Evolutionary conservation across 2,113 vertebrate species (phyloP), one percentile per base, ranked within the genome.

Genomic region (Tragelaphus imberbis): DNA sequence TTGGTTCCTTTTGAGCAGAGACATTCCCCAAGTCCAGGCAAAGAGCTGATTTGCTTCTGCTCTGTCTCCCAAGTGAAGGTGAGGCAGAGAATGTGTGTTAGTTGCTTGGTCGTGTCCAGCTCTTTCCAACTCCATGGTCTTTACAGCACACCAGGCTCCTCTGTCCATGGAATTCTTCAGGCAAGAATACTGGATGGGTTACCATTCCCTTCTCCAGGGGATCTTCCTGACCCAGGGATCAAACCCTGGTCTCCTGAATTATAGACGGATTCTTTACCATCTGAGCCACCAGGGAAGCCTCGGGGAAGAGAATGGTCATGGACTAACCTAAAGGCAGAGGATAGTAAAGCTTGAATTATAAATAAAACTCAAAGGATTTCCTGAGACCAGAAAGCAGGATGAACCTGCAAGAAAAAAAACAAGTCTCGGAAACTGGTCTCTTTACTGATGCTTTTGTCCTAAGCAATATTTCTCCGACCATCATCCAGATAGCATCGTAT

Each of bases 401-500:
- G 30, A 88, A 53, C 56, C 17, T 86, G 25, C 10, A 84, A 51
- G 58, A 30, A 21, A 59, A 58, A 95, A 81, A 19, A 75, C 81
- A 36, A 95, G 28, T 68, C 71, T 79, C 15, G 6, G 92, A 96
- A 97, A 93, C 59, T 93, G 89, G 51, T 95, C 84, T 68, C 61
- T 82, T 96, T 86, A 36, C 47, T 95, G 91, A 90, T 77, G 59
- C 59, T 96, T 97, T 96, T 88, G 33, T n/a, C 75, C 84, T 95
- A 65, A 61, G 40, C 97, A 96, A 81, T 98, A 95, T 97, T 97
- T 98, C 95, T 97, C 79, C 2, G 86, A 82, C 56, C 51, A 85
- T 97, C 90, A 82, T 97, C 98, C 95, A 96, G 21, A 94, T 63
- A 97, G 89, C 96, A 95, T 88, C 4, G 0, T 95, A 79, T 98